These are phyloP conservation scores for Varanus komodoensis DNA, from an alignment of 2,113 vertebrate genomes.

Conservation along the genomic window DNA sequence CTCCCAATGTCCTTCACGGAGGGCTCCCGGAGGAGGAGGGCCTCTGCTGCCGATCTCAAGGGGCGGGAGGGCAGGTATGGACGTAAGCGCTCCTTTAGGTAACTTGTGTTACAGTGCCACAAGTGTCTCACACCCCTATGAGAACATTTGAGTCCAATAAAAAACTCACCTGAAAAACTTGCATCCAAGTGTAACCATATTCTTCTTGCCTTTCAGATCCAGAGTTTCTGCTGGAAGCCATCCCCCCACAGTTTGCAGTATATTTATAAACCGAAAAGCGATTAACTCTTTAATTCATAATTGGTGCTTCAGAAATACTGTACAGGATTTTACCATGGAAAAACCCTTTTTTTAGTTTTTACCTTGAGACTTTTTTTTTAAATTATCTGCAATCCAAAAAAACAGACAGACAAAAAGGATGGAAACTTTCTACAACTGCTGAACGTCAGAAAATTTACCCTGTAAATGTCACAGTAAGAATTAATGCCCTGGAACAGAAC, in stretches of 20 bases:
- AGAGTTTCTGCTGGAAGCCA: conserved; percentile 72
- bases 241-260: conserved; percentile 75
- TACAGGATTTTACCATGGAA: conserved; percentile 90
- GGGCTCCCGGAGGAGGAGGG: too few relatives aligned
- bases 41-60: too few relatives aligned
- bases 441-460: conserved; percentile 81
- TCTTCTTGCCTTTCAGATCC: conserved; percentile 76
- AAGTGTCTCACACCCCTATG: not conserved
- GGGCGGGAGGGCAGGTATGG: too few relatives aligned
- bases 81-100: too few relatives aligned
- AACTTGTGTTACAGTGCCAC: not conserved
- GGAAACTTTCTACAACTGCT: conserved; percentile 84
- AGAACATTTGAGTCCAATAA: too few relatives aligned
- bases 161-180: rapidly evolving
- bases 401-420: conserved; percentile 58
- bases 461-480: conserved; percentile 83
- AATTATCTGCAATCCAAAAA: conserved; percentile 80
- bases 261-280: conserved; percentile 63
- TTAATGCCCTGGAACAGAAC: conserved; percentile 91
- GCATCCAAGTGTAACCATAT: not conserved
- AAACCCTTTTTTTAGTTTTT: conserved; percentile 85
- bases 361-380: conserved; percentile 80
- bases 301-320: conserved; percentile 92
- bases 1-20: too few relatives aligned
- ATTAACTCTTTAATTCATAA: conserved; percentile 77